Evolutionary conservation across 2,797 vertebrate species (phyloP).

Genomic region (Oreochromis grahami): DNA sequence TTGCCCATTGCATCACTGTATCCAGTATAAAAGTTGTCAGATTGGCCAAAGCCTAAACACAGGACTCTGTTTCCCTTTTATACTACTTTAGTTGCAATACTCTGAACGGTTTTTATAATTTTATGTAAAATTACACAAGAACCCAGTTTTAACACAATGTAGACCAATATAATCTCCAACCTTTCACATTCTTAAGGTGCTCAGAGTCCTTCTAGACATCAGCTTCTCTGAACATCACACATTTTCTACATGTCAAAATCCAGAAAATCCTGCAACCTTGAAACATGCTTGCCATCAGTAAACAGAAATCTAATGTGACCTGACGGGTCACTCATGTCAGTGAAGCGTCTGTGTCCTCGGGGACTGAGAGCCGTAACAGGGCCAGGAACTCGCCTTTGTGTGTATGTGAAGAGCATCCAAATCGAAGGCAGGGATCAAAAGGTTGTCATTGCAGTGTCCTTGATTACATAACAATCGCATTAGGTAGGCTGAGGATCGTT

Average conservation of each 20-base stretch:
- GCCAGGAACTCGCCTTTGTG: not conserved
- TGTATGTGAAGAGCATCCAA: conserved; percentile 39
- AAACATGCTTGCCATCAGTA: conserved; percentile 51
- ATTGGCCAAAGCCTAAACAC: not conserved
- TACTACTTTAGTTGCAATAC: not conserved
- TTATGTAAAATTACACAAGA: not conserved
- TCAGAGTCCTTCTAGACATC: not conserved
- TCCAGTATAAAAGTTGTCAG: not conserved
- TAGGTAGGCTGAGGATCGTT: conserved; percentile 14
- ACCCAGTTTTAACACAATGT: not conserved
- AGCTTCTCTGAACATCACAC: not conserved
- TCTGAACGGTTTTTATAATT: not conserved
- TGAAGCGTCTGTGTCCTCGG: conserved; percentile 27
- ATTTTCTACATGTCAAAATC: conserved; percentile 33
- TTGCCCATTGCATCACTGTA: not conserved
- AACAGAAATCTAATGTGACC: conserved; percentile 59
- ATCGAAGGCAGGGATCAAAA: conserved; percentile 46
- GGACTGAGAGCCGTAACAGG: conserved; percentile 22
- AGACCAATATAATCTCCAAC: not conserved
- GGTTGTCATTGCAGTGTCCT: conserved; percentile 38
- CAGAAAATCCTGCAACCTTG: conserved; percentile 51
- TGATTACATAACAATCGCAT: conserved; percentile 22
- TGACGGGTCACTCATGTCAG: conserved; percentile 57
- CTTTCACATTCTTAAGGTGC: not conserved
- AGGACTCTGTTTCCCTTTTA: not conserved